Evolutionary conservation across 2,888 invertebrate species (phyloP).

Genomic region (Corythucha ciliata): DNA sequence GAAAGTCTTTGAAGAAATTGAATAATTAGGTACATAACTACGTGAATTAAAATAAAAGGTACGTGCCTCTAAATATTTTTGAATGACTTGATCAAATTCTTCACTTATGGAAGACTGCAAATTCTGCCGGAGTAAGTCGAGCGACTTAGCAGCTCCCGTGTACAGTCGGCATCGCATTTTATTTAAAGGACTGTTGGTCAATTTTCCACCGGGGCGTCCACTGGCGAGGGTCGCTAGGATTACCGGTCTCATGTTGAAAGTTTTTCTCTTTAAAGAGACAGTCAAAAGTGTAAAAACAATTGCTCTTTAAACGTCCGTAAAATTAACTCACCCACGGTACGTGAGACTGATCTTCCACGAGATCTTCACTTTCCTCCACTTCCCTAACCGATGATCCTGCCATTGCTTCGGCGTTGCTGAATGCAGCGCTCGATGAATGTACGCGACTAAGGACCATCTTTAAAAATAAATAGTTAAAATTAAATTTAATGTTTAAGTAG

Average conservation of each 20-base stretch:
- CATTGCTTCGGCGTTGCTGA: too few species aligned
- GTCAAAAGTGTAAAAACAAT: too few species aligned
- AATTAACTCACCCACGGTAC: too few species aligned
- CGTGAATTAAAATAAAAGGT: conserved; percentile 9
- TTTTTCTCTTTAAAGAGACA: conserved; percentile 46
- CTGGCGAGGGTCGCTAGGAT: conserved; percentile 61
- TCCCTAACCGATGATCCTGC: too few species aligned
- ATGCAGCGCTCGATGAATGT: too few species aligned
- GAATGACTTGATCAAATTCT: conserved; percentile 66
- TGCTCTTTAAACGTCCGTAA: too few species aligned
- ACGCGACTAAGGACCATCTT: too few species aligned
- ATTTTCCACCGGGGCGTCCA: conserved; percentile 37
- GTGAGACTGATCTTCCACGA: too few species aligned
- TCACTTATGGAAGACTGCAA: conserved; percentile 67
- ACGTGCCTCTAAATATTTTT: conserved; percentile 63
- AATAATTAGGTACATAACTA: conserved; percentile 31
- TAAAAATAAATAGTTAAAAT: too few species aligned
- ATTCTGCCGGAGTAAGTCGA: conserved; percentile 64
- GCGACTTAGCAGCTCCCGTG: conserved; percentile 60
- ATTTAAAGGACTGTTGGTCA: conserved; percentile 39
- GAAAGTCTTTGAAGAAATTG: conserved; percentile 54
- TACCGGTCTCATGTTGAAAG: conserved; percentile 58
- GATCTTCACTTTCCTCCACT: too few species aligned
- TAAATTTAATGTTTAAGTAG: too few species aligned
- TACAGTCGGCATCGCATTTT: conserved; percentile 43